A percentile compares a stretch with the other conserved stretches of the same genome.
Conservation (phyloP, 2,888 invertebrate species). For the Leptopilina syphax region DNA sequence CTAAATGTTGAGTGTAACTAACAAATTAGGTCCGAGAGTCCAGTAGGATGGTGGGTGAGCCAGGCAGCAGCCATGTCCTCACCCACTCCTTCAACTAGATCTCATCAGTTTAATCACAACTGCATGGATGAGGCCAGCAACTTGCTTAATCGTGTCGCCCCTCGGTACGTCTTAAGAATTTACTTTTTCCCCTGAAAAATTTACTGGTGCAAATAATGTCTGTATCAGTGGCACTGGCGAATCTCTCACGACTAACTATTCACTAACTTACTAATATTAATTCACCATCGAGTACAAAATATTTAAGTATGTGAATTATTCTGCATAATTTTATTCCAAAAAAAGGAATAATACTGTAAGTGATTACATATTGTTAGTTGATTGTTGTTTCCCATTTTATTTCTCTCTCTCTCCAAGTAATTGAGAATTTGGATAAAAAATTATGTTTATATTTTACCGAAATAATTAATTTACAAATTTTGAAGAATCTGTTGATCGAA, state of each 20-base stretch:
- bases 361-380: no score
- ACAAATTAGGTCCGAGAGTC: constrained; percentile 75
- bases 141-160: constrained; percentile 74
- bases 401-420: no score
- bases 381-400: no score
- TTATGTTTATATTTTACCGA: no score
- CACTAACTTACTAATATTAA: constrained; percentile 20
- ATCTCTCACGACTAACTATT: not conserved
- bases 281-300: not conserved
- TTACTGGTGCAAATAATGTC: constrained; percentile 39
- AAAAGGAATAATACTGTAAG: no score
- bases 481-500: no score
- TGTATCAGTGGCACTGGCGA: constrained; percentile 31
- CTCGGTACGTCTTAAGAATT: constrained; percentile 69
- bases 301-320: no score
- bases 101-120: constrained; percentile 72
- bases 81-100: constrained; percentile 73
- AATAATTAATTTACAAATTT: no score
- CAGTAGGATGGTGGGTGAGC: constrained; percentile 75
- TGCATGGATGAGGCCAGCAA: constrained; percentile 76
- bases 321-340: no score
- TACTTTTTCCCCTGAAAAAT: constrained; percentile 29
- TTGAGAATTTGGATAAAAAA: no score
- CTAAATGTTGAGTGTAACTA: constrained; percentile 67
- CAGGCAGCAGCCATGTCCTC: constrained; percentile 76